Conservation (phyloP, 2,888 invertebrate genomes). For the Trichacis sp. region DNA sequence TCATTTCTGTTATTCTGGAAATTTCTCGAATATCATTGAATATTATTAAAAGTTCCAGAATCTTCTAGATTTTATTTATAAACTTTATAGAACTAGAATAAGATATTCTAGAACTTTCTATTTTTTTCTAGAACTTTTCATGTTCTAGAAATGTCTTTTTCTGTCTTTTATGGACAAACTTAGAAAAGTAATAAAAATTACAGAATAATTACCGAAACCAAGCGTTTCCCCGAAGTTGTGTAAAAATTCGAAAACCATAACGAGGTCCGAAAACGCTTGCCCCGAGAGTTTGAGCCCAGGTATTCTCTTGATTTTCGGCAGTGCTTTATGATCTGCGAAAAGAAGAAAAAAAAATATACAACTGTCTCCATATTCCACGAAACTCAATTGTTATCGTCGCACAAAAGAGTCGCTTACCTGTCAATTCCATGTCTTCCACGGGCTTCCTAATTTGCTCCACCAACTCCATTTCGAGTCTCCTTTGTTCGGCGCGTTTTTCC, state of each 20-base stretch:
- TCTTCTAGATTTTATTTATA: too few relatives aligned
- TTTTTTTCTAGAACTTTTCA: too few relatives aligned
- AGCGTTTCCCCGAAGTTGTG: conserved; percentile 96
- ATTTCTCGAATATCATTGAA: too few relatives aligned
- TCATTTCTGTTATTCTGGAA: too few relatives aligned
- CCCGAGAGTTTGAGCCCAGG: conserved; percentile 85
- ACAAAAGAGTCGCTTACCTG: conserved; percentile 60
- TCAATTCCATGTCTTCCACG: conserved; percentile 89
- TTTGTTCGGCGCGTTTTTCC: conserved; percentile 84
- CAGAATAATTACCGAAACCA: conserved; percentile 84
- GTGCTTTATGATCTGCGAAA: conserved; percentile 74
- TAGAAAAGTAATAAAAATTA: too few relatives aligned
- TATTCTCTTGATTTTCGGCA: conserved; percentile 82
- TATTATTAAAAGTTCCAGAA: too few relatives aligned
- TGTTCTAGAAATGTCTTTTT: too few relatives aligned
- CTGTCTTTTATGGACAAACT: too few relatives aligned
- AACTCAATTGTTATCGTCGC: not conserved
- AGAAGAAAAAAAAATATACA: not conserved
- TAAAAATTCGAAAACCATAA: conserved; percentile 97
- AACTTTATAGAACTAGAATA: too few relatives aligned
- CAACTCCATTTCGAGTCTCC: conserved; percentile 76
- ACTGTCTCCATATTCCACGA: not conserved
- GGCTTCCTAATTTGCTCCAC: conserved; percentile 85
- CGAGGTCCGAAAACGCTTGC: conserved; percentile 89
- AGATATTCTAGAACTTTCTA: too few relatives aligned